These are phyloP conservation scores for Drosophila monieri DNA, from an alignment of 2,888 invertebrate species.

Conservation along the genomic window DNA sequence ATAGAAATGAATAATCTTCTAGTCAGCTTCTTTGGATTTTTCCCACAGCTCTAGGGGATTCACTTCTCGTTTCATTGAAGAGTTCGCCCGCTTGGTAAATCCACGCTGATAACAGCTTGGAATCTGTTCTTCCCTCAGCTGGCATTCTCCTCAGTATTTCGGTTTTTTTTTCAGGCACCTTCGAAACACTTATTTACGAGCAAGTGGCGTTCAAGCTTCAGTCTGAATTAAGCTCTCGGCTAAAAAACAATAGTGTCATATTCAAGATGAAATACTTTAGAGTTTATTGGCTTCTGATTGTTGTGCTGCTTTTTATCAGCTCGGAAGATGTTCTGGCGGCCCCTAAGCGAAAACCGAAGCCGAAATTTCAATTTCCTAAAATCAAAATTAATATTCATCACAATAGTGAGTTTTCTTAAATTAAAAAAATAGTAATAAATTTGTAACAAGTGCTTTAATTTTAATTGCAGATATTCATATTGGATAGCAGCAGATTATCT, in stretches of 20 bases:
- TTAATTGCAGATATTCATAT: conserved; percentile 1
- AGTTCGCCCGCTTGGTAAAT: conserved; percentile 24
- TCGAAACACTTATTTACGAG: conserved; percentile 13
- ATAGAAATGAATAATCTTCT: background rate
- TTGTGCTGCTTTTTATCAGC: conserved; percentile 32
- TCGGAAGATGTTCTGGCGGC: conserved; percentile 17
- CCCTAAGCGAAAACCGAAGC: background rate
- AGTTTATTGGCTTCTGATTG: conserved; percentile 47
- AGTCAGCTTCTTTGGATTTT: conserved; percentile 8
- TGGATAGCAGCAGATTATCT: background rate
- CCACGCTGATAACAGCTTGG: conserved; percentile 44
- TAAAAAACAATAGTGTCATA: background rate
- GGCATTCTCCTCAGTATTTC: conserved; percentile 15
- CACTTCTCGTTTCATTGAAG: conserved; percentile 23
- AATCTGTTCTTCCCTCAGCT: conserved; percentile 7
- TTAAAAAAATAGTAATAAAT: background rate
- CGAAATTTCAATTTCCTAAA: background rate
- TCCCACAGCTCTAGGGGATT: conserved; percentile 36
- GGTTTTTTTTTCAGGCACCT: background rate
- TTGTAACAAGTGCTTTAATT: background rate
- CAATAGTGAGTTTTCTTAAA: background rate
- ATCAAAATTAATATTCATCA: conserved; percentile 4
- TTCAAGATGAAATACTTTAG: conserved; percentile 58
- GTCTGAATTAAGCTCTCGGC: background rate
- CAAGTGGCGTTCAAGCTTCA: background rate